Base-by-base conservation (phyloP, 2,888 invertebrate genomes). In the Eulithis prunata region DNA sequence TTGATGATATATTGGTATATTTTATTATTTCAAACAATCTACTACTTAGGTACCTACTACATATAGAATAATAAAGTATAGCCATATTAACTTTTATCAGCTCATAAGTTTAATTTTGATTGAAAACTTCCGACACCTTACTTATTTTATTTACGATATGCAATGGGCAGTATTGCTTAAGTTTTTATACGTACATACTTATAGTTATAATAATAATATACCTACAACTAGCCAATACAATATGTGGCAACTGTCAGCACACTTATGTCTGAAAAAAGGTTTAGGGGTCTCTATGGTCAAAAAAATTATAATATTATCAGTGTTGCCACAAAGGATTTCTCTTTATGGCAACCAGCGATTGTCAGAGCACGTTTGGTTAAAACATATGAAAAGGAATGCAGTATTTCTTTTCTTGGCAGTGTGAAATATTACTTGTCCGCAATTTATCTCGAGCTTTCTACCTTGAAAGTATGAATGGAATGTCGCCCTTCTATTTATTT, bases 401-500 rank as follows among this genome's bases (percentile, higher is more conserved):
- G 60, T 47, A 47, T 49, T 41, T 41, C 46, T 61, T 41, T 64
- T 54, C 57, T 58, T 57, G 63, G 36, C 68, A 71, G 63, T 53
- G 57, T 69, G 57, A 70, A 65, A 62, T 68, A 69, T 59, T n/a
- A 69, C 32, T 57, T 68, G 55, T 28, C 28, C 54, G 54, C 38
- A 59, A 59, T 66, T 57, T 56, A 62, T 68, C 61, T 53, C 32
- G 14, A 58, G 62, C 62, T 66, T 66, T 57, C 62, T 63, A 46
- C 49, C 57, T 54, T 49, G 14, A 57, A 54, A 61, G 52, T 46
- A 57, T 57, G 55, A 49, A 54, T 32, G 58, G 32, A 54, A 54
- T 49, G n/a, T 6, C 32, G 28, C 51, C 32, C 43, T 43, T 10
- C 12, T 41, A n/a, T 21, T 49, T 55, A 41, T n/a, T n/a, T n/a